A percentile compares a stretch with the other conserved stretches of the same genome.
These are phyloP conservation scores for Drosophila monieri DNA, from an alignment of 2,888 invertebrate species.

Conservation along the genomic window DNA sequence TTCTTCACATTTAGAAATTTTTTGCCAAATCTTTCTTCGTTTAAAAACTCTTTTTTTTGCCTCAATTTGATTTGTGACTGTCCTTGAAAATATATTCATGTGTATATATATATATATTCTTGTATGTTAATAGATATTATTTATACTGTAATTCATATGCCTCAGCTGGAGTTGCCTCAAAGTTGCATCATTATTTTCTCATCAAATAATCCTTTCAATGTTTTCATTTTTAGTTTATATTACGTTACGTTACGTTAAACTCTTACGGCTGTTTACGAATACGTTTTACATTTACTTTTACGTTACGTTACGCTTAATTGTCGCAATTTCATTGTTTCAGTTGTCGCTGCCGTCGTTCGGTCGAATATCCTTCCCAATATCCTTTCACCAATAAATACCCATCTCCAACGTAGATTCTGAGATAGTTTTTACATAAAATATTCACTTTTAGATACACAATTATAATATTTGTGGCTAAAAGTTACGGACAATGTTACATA, in stretches of 20 bases:
- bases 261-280: slow-evolving; percentile 47
- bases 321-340: slow-evolving; percentile 79
- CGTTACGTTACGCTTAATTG: slow-evolving; percentile 70
- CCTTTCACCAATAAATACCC: slow-evolving; percentile 1
- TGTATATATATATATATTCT: slow-evolving; percentile 29
- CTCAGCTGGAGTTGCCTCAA: slow-evolving; percentile 42
- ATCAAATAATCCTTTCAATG: slow-evolving; percentile 20
- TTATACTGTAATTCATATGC: slow-evolving; percentile 37
- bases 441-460: slow-evolving; percentile 52
- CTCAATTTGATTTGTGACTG: slow-evolving; percentile 41
- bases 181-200: slow-evolving; percentile 20
- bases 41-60: slow-evolving; percentile 39
- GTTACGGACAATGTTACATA: slow-evolving; percentile 82
- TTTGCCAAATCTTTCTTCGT: slow-evolving; percentile 28
- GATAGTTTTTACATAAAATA: slow-evolving; percentile 66
- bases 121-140: slow-evolving; percentile 46
- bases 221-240: slow-evolving; percentile 22
- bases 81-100: slow-evolving; percentile 48
- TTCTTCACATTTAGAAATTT: slow-evolving; percentile 6
- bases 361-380: slow-evolving; percentile 9
- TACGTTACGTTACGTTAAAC: slow-evolving; percentile 38
- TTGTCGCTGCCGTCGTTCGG: slow-evolving; percentile 56
- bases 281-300: slow-evolving; percentile 61
- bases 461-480: slow-evolving; percentile 70
- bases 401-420: slow-evolving; percentile 10